Conservation (phyloP, 2,113 vertebrate species). For the Grus americana region DNA sequence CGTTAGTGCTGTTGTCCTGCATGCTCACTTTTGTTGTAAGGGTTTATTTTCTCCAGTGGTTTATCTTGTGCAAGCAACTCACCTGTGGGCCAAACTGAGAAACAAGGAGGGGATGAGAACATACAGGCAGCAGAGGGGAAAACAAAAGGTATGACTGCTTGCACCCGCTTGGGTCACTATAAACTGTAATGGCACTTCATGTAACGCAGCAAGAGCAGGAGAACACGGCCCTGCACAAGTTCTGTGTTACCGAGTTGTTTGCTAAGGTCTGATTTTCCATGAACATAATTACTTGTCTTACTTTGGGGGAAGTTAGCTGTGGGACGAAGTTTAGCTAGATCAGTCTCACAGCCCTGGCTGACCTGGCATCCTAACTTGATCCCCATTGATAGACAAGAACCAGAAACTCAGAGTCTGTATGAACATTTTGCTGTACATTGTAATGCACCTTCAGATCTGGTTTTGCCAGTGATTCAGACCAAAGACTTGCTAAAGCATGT, state of each 20-base stretch:
- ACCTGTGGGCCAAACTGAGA: neutral
- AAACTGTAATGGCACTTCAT: neutral
- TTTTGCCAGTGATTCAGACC: neutral
- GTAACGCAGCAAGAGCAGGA: neutral
- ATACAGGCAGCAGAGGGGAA: neutral
- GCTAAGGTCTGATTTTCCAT: neutral
- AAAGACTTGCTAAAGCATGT: neutral
- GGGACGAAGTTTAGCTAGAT: neutral
- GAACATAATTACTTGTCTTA: neutral
- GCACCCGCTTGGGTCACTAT: neutral
- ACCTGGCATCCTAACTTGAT: neutral
- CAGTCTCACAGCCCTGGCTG: neutral
- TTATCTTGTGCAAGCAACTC: neutral
- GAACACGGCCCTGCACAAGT: neutral
- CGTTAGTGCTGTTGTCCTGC: neutral
- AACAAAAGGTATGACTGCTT: accelerated
- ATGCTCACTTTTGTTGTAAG: neutral
- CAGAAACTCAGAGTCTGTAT: neutral
- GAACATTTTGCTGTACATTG: neutral
- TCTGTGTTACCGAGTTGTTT: neutral
- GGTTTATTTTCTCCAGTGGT: neutral
- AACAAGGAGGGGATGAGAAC: neutral
- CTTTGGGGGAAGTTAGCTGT: neutral
- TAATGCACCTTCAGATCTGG: neutral
- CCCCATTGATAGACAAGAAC: neutral